Percentiles rank a stretch among this genome's conserved stretches.
These are phyloP conservation scores for Heteronetta atricapilla DNA, from an alignment of 2,113 vertebrate species.

Conservation along the genomic window DNA sequence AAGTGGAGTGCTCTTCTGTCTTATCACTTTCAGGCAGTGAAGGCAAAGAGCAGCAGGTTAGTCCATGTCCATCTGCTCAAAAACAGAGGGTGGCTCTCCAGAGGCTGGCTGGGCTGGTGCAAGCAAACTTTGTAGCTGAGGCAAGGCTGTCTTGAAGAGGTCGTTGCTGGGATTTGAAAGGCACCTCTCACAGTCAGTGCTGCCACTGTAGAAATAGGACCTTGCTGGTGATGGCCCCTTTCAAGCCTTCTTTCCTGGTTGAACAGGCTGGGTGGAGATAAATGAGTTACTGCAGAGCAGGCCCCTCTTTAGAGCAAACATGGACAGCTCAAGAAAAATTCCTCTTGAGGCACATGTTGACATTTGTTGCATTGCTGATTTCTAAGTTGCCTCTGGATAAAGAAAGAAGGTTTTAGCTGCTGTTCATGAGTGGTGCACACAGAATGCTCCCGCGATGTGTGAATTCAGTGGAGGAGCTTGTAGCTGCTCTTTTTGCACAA, in stretches of 20 bases:
- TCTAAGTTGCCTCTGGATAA: not conserved
- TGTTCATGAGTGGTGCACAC: accelerated
- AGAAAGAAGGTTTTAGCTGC: not conserved
- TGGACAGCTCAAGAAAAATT: not conserved
- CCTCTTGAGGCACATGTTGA: not conserved
- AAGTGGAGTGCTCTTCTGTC: not conserved
- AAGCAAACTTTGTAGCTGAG: not conserved
- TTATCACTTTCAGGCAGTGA: not conserved
- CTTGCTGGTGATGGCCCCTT: accelerated
- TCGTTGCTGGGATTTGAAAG: not conserved
- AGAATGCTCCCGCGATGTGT: accelerated
- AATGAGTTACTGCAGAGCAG: not conserved
- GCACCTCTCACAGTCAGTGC: accelerated
- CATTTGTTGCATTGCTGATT: not conserved
- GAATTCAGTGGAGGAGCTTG: not conserved
- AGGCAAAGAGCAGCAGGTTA: not conserved
- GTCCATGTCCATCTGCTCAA: accelerated
- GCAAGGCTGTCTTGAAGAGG: not conserved
- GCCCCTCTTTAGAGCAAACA: not conserved
- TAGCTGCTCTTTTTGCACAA: not conserved
- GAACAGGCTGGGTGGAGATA: not conserved
- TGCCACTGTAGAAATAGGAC: not conserved
- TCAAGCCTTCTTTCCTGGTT: not conserved
- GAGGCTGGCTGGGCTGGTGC: not conserved
- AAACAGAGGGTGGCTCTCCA: not conserved